Evolutionary conservation across 2,888 invertebrate species (phyloP).

Genomic region (Limnephilus lunatus): DNA sequence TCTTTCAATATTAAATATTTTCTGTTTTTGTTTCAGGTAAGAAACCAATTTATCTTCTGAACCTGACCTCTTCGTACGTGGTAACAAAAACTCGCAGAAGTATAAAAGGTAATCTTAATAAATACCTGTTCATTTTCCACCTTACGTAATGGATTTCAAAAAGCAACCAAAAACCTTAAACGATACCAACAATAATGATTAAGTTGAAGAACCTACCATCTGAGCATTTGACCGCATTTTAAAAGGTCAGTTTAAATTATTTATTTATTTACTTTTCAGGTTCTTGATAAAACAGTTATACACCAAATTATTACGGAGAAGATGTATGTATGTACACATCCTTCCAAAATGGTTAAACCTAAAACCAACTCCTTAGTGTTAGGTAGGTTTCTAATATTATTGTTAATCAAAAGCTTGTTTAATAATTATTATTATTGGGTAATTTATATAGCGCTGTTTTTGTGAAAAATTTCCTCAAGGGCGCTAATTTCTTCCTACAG

Average conservation of each 20-base stretch:
- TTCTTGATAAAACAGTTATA: too few species aligned
- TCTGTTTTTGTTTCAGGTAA: conserved; percentile 39
- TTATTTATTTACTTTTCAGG: too few species aligned
- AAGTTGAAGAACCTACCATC: background rate
- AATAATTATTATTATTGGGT: too few species aligned
- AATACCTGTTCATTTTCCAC: background rate
- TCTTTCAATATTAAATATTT: background rate
- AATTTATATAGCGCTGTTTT: too few species aligned
- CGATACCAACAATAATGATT: background rate
- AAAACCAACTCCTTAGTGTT: too few species aligned
- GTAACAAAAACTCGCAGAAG: background rate
- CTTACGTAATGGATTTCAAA: background rate
- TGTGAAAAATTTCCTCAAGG: too few species aligned
- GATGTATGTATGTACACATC: background rate
- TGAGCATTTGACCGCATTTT: conserved; percentile 13
- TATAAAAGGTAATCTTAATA: background rate
- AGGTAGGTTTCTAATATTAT: too few species aligned
- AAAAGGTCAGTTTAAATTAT: conserved; percentile 18
- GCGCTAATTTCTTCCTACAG: too few species aligned
- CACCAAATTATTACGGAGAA: too few species aligned
- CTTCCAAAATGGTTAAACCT: background rate
- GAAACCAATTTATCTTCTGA: background rate
- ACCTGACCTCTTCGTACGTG: background rate
- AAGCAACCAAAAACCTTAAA: background rate
- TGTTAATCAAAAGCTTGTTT: background rate